Evolutionary conservation across 2,113 vertebrate genomes (phyloP), one percentile per base, ranked within the genome.

Genomic region (Sylvia atricapilla): DNA sequence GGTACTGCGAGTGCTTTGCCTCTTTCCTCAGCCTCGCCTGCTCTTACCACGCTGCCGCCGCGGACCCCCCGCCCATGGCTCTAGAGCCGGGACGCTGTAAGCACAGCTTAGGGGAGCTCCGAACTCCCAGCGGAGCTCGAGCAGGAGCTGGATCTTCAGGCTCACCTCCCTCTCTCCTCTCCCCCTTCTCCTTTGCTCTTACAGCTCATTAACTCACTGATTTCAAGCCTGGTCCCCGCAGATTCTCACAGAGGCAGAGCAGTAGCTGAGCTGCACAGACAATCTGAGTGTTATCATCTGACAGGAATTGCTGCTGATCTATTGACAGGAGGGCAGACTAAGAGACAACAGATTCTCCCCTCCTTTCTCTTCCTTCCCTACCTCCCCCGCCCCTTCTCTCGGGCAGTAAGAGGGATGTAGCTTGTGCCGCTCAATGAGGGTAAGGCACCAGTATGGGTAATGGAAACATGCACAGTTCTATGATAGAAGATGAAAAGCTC

Each of bases 121-220:
- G 4, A n/a, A 18, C 11, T 79, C n/a, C 55, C 49, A 17, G 10
- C 0, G 1, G n/a, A 76, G 62, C 62, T 82, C 1, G 6, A 87
- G 37, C 33, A 73, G 80, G n/a, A 86, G 33, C 18, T 77, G 66
- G 15, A 37, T 87, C 74, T 66, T 76, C 55, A 69, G 41, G 55
- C 25, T 62, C 44, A 31, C 9, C 37, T 56, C 33, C 15, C 10
- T 49, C 31, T 31, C 52, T 63, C 60, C 47, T 64, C 70, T 67
- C 67, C 52, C 35, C 43, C 60, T 84, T 89, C 83, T 95, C 72
- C 50, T 52, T 70, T 30, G 50, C 80, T 81, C 84, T 72, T 37
- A 37, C 50, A 86, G 85, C 92, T 96, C 89, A 73, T 96, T 96
- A 96, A 64, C 90, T 95, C 86, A 7, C 23, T 97, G 93, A 94